phyloP scores from a whole-genome alignment of 2,797 vertebrate species.

The Synanceia verrucosa region DNA sequence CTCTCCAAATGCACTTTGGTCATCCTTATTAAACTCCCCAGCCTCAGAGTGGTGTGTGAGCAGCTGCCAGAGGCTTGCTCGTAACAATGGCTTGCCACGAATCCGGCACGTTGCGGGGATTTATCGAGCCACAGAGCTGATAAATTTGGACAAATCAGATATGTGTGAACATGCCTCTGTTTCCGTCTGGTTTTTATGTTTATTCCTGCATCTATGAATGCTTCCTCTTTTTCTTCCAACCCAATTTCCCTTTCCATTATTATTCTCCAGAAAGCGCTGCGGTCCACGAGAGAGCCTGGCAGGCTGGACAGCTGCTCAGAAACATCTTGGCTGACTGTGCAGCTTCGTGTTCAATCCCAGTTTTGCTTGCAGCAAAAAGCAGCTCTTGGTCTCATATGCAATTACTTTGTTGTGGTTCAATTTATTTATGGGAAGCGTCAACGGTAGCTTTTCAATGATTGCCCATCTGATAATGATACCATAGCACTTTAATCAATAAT shows the following conservation, averaged over 20 bases:
- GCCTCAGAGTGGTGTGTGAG: slow-evolving; percentile 47
- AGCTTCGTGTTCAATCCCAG: slow-evolving; percentile 23
- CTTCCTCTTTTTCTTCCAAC: slow-evolving; percentile 38
- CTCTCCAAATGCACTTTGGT: slow-evolving; percentile 30
- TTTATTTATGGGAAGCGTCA: slow-evolving; percentile 51
- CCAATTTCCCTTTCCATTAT: slow-evolving; percentile 53
- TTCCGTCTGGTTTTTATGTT: slow-evolving; percentile 32
- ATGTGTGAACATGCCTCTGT: slow-evolving; percentile 61
- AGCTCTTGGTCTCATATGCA: slow-evolving; percentile 40
- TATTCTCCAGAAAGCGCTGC: slow-evolving; percentile 35
- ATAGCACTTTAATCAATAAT: slow-evolving; percentile 54
- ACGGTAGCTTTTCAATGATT: slow-evolving; percentile 31
- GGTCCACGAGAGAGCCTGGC: slow-evolving; percentile 35
- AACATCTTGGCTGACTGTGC: slow-evolving; percentile 38
- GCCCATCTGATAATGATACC: slow-evolving; percentile 48
- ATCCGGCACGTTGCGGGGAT: slow-evolving; percentile 59
- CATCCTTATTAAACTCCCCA: slow-evolving; percentile 44
- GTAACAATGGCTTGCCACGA: slow-evolving; percentile 53
- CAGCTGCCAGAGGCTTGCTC: slow-evolving; percentile 57
- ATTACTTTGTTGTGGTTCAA: slow-evolving; percentile 55
- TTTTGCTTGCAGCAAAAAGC: slow-evolving; percentile 29
- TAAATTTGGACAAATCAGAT: slow-evolving; percentile 69
- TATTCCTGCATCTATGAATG: slow-evolving; percentile 37
- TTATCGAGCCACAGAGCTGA: slow-evolving; percentile 65
- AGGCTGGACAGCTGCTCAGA: slow-evolving; percentile 49